Base-by-base conservation (phyloP, 2,113 vertebrate species). In the Misgurnus anguillicaudatus region DNA sequence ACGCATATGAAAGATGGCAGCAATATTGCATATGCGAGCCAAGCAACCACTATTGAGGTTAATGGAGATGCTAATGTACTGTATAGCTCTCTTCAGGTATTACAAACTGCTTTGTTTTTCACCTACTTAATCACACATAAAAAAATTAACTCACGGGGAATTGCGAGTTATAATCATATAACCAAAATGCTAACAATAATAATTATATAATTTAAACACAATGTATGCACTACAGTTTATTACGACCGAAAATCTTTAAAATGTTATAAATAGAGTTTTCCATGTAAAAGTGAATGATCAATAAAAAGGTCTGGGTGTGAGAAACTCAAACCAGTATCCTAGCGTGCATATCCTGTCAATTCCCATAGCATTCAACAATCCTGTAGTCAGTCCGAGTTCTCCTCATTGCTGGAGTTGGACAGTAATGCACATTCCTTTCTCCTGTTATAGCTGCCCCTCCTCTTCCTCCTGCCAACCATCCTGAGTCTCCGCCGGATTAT, bases 401-500 rank as follows among this genome's bases (percentile, higher is more conserved):
- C 82, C 16, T 92, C 91, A 14, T 90, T 90, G 83, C 90, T 91
- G 62, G 90, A 92, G 81, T 84, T 87, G 0, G 87, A 89, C 36
- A 92, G 79, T 6, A 93, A 86, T 65, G 86, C 84, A 24, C 84
- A 87, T 64, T 91, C 92, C 58, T 88, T 86, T 63, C 89, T 88
- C 19, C 90, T 82, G 76, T 86, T 19, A 6, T 72, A 24, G 0
- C 63, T 79, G 4, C 14, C 14, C 65, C 83, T 85, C 31, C 91
- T 90, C 70, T 91, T 93, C 61, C 85, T 90, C 80, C 84, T 87
- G 47, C 92, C 90, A 6, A 86, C 53, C 31, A 89, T 87, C 70
- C 76, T 88, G 70, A 93, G 70, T 86, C 93, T 91, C 84, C 90
- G 86, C 38, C 85, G 91, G 73, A 94, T 92, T 63, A 94, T 88